Evolutionary conservation across 2,113 vertebrate species (phyloP).

Genomic region (Chionis minor): DNA sequence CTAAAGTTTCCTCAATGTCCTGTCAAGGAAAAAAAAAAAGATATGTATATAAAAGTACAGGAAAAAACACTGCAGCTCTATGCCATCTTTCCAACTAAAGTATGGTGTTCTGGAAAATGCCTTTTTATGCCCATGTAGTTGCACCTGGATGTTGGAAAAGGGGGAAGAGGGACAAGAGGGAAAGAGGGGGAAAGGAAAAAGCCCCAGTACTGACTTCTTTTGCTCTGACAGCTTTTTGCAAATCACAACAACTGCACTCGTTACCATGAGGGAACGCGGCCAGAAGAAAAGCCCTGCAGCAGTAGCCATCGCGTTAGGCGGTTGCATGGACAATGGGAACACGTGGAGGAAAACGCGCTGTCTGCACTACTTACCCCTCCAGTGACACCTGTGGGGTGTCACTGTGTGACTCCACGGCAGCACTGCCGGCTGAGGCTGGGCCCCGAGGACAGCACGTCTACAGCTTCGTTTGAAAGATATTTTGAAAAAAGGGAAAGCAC

Average conservation of each 20-base stretch:
- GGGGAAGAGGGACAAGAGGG: not conserved
- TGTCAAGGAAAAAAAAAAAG: conserved; percentile 26
- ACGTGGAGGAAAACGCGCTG: not conserved
- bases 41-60: not conserved
- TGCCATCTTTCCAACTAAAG: not conserved
- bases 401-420: not conserved
- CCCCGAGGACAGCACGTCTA: not conserved
- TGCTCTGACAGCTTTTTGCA: not conserved
- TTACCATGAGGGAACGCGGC: accelerated
- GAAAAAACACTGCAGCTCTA: not conserved
- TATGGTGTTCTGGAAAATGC: not conserved
- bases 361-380: not conserved
- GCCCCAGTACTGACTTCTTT: not conserved
- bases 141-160: not conserved
- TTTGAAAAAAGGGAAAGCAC: not conserved
- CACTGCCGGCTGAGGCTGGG: not conserved
- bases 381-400: not conserved
- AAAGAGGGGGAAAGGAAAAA: not conserved
- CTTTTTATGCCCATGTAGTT: not conserved
- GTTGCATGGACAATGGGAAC: not conserved
- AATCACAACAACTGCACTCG: not conserved
- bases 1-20: conserved; percentile 79
- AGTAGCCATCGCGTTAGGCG: accelerated
- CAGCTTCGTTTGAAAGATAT: not conserved
- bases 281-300: not conserved